Percentiles rank a stretch among this genome's conserved stretches.
Evolutionary conservation across 2,797 vertebrate genomes (phyloP).

Genomic region (Typhlichthys eigenmanni): DNA sequence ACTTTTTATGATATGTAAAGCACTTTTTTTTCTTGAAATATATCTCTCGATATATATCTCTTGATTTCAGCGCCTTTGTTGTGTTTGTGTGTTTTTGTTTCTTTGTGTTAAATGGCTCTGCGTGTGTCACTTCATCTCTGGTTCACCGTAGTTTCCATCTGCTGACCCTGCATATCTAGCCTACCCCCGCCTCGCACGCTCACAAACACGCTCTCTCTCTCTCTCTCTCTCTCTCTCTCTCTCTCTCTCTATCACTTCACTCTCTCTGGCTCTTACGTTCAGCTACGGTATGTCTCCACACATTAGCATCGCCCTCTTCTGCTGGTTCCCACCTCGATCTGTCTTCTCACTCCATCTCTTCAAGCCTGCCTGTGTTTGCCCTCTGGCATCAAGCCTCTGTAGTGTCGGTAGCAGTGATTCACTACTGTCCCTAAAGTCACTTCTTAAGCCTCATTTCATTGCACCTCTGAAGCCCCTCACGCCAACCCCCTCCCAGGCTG

Average conservation of each 20-base stretch:
- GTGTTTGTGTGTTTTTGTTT: not conserved
- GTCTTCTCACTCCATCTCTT: not conserved
- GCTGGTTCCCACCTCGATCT: constrained; percentile 23
- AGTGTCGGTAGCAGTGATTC: constrained; percentile 3
- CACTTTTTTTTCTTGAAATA: no score
- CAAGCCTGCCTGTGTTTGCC: constrained; percentile 12
- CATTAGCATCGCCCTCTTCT: constrained; percentile 15
- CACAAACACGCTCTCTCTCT: not conserved
- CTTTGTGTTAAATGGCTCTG: constrained; percentile 5
- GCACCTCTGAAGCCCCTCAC: not conserved
- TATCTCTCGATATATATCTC: not conserved
- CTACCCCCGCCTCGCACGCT: constrained; percentile 5
- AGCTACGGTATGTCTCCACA: not conserved
- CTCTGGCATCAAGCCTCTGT: constrained; percentile 15
- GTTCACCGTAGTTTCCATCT: constrained; percentile 32
- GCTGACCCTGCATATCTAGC: constrained; percentile 49
- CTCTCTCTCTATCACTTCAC: constrained; percentile 3
- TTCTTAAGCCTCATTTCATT: constrained; percentile 11
- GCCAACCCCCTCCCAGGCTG: constrained; percentile 12
- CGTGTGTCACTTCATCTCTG: constrained; percentile 36
- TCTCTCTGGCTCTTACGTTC: constrained; percentile 3
- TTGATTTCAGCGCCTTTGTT: not conserved
- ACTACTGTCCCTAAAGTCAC: constrained; percentile 6
- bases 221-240: not conserved
- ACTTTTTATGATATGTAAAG: no score